These are phyloP conservation scores for Calephelis nemesis DNA, from an alignment of 1,140 invertebrate genomes.

Conservation along the genomic window DNA sequence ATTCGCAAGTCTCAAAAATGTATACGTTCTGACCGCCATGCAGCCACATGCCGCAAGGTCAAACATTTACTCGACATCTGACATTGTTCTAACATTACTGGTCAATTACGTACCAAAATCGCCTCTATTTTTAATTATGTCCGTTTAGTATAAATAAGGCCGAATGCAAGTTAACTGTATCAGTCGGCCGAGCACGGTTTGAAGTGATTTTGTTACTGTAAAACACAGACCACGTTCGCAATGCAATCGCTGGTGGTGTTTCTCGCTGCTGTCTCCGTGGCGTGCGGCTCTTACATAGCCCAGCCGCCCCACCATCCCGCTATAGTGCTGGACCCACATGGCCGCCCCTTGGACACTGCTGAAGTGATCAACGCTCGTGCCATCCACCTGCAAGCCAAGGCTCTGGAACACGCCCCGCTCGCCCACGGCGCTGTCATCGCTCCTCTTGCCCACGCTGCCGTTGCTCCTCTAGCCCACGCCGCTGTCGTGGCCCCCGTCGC, in stretches of 20 bases:
- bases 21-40: conserved; percentile 52
- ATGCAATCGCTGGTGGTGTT: conserved; percentile 53
- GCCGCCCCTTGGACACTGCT: conserved; percentile 68
- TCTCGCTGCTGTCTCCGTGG: conserved; percentile 38
- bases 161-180: conserved; percentile 34
- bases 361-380: conserved; percentile 75
- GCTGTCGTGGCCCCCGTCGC: conserved; percentile 26
- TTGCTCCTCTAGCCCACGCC: conserved; percentile 18
- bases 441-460: conserved; percentile 10
- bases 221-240: conserved; percentile 61
- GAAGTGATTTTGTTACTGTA: conserved; percentile 56
- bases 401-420: conserved; percentile 45
- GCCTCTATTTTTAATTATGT: conserved; percentile 70
- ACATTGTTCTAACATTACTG: conserved; percentile 70
- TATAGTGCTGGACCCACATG: conserved; percentile 54
- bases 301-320: conserved; percentile 26
- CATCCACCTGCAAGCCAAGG: conserved; percentile 67
- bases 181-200: conserved; percentile 61
- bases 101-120: conserved; percentile 60
- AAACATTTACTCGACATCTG: conserved; percentile 66
- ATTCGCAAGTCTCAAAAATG: conserved; percentile 64
- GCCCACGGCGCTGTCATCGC: conserved; percentile 17
- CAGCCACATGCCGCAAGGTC: conserved; percentile 48
- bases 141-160: conserved; percentile 72
- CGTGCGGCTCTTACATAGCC: conserved; percentile 23